Base-by-base conservation (phyloP, 2,888 invertebrate species). In the Drosophila paucipuncta region DNA sequence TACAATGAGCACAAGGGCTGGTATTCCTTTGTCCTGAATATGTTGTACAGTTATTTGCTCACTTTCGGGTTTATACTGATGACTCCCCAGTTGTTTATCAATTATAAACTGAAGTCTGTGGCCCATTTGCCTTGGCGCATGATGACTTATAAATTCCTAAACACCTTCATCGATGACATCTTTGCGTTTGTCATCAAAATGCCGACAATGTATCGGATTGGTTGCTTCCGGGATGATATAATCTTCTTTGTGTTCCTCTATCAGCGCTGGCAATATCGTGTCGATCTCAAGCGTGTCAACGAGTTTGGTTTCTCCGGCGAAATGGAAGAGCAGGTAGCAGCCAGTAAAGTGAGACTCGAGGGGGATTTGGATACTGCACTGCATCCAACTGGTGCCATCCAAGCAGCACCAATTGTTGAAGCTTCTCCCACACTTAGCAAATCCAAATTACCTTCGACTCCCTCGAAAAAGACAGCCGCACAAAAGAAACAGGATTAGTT, bases 21-120 rank as follows among this genome's bases (percentile, higher is more conserved):
- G 99, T 99, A 99, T 93, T 99, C 99, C 16, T 99, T 98, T 94
- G 95, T 99, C 43, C 95, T 99, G 37, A 97, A 97, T 92, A 97
- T 99, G 97, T 95, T 99, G 73, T 99, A 99, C 94, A 99, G 99
- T 64, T 99, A 99, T 94, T 95, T 99, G 68, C 94, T 99, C 70
- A 99, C 99, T 2, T 99, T 99, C 93, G 99, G 99, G 73, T 99
- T 99, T 93, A 99, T 99, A 68, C 98, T 99, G 98, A 99, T 99
- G 99, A 99, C 99, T n/a, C 99, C 99, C 9, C 99, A 99, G 94
- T 94, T 99, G 75, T 99, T 99, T 92, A 99, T 99, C 87, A 99
- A 99, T 94, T 99, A 99, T 94, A 99, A 99, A 94, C 94, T 99
- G 86, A 99, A 99, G 93, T 99, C 99, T 25, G 99, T 99, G 2